A percentile compares a stretch with the other conserved stretches of the same genome.
phyloP scores from a whole-genome alignment of 1,140 invertebrate species.

The Lycorma delicatula region DNA sequence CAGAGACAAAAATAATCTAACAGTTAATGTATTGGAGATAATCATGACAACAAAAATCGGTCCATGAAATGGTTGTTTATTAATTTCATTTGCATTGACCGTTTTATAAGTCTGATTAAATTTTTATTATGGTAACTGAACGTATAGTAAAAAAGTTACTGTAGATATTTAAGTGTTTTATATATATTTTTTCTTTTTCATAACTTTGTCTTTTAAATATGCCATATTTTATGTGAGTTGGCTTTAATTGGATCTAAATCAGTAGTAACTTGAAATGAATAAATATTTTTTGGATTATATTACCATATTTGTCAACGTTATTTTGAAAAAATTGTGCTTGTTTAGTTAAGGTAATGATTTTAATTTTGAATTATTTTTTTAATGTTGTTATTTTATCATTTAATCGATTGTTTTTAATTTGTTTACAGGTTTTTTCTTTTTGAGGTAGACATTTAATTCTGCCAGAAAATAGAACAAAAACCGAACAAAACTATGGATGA shows the following conservation, averaged over 20 bases:
- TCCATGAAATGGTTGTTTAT: too few species aligned
- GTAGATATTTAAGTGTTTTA: not conserved
- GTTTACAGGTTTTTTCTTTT: not conserved
- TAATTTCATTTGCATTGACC: not conserved
- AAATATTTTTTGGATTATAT: not conserved
- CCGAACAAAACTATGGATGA: too few species aligned
- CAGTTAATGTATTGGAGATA: too few species aligned
- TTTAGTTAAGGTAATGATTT: not conserved
- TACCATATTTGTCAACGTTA: not conserved
- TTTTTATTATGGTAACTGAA: too few species aligned
- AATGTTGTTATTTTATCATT: not conserved
- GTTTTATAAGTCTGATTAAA: too few species aligned
- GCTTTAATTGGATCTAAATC: not conserved
- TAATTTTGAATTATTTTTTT: not conserved
- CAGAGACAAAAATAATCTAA: too few species aligned
- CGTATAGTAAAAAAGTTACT: not conserved
- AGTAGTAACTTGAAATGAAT: not conserved
- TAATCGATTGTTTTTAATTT: not conserved
- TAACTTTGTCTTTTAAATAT: not conserved
- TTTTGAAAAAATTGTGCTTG: not conserved
- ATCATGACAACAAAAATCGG: too few species aligned
- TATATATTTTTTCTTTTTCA: not conserved
- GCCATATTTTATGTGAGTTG: not conserved
- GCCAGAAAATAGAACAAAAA: slow-evolving; percentile 1
- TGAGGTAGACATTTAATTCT: not conserved